Base-by-base conservation (phyloP, 2,113 vertebrate species). In the Lutjanus erythropterus region DNA sequence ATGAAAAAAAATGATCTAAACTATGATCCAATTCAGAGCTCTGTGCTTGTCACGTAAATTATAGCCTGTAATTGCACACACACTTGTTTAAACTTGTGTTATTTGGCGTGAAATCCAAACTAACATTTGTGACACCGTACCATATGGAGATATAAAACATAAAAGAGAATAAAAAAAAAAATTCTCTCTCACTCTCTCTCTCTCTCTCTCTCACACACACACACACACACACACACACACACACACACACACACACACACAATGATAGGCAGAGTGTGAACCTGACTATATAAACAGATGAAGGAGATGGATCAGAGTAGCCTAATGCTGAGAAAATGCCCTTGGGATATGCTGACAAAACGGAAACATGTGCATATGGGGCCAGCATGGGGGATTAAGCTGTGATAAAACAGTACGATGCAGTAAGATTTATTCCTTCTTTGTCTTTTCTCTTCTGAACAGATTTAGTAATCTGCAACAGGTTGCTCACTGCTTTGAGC, bases 281-380 rank as follows among this genome's bases (percentile, higher is more conserved):
- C 44, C 47, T 81, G 56, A 78, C 80, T 71, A 7, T 68, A 75
- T 61, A 85, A 85, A 88, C 83, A 84, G 62, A 84, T 69, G 75
- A 88, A 83, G 81, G 69, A 72, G 83, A 69, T 66, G 75, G 78
- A 89, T 86, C 85, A 89, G 78, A 78, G 75, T 46, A 61, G 78
- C 64, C 81, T 75, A 84, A 86, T 80, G 76, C 83, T 84, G 81
- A 77, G 83, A 79, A 92, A 84, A 88, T 75, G 77, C 85, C 86
- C 85, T 71, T 80, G 87, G 88, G 91, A 90, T 80, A 79, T 71
- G 81, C 83, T 90, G 83, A 86, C 81, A 84, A 82, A 87, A 83
- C 83, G 86, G 86, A 91, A 91, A 80, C 86, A 83, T 83, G 75
- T 92, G 84, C 83, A 80, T 37, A 27, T 72, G 83, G 81, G 77